phyloP scores from a whole-genome alignment of 2,797 vertebrate species.

The Notolabrus celidotus region DNA sequence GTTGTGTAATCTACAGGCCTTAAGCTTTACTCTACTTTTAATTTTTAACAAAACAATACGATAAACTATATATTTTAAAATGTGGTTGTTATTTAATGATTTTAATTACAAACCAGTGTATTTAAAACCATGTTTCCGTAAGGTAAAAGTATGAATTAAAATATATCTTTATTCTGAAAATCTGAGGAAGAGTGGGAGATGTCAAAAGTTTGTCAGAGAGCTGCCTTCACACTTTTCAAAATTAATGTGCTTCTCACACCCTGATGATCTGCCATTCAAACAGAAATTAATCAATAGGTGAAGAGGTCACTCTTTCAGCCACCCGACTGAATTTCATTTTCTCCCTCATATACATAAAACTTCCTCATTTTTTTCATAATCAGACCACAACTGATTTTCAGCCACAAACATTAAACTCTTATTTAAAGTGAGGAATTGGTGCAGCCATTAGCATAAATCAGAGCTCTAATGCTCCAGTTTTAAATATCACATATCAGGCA shows the following conservation, averaged over 20 bases:
- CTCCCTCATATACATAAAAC: conserved; percentile 72
- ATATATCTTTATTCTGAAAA: neutral
- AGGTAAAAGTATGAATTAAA: neutral
- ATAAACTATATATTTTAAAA: no score
- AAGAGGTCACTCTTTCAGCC: conserved; percentile 66
- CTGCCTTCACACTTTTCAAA: conserved; percentile 52
- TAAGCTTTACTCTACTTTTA: no score
- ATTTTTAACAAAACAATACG: neutral
- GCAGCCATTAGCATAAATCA: conserved; percentile 32
- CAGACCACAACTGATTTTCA: conserved; percentile 33
- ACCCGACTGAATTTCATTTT: conserved; percentile 69
- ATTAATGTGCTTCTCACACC: conserved; percentile 74
- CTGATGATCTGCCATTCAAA: conserved; percentile 61
- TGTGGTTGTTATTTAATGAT: neutral
- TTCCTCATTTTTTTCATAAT: conserved; percentile 49
- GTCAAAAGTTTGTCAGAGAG: conserved; percentile 61
- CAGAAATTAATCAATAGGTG: conserved; percentile 75
- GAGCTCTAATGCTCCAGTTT: conserved; percentile 20
- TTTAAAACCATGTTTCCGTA: neutral
- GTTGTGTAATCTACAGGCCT: no score
- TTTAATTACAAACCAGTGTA: neutral
- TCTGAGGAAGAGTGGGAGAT: conserved; percentile 9
- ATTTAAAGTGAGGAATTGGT: conserved; percentile 15
- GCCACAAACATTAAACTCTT: conserved; percentile 44
- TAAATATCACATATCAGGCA: conserved; percentile 22